Percentiles rank a stretch among this genome's conserved stretches.
Evolutionary conservation across 1,140 invertebrate species (phyloP).

Genomic region (Sesamia nonagrioides): DNA sequence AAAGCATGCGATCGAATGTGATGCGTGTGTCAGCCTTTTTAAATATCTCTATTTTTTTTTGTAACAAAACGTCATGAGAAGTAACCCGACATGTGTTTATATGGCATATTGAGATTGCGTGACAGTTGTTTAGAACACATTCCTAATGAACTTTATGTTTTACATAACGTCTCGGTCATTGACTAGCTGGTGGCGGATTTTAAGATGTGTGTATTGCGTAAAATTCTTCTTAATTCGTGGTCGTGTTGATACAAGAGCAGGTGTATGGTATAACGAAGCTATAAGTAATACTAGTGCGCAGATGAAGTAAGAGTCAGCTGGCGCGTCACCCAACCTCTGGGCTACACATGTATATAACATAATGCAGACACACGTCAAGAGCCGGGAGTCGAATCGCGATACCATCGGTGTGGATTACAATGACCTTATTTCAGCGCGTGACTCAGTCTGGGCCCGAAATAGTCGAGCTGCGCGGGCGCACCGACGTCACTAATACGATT

Average conservation of each 20-base stretch:
- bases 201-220: not conserved
- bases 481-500: conserved; percentile 34
- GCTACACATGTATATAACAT: not conserved
- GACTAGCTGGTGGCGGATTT: too few species aligned
- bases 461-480: conserved; percentile 51
- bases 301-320: too few species aligned
- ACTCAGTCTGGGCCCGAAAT: conserved; percentile 55
- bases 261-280: too few species aligned
- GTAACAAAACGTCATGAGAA: not conserved
- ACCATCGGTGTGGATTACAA: conserved; percentile 64
- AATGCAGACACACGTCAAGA: not conserved
- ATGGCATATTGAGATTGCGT: not conserved
- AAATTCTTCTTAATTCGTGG: not conserved
- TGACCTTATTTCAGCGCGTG: conserved; percentile 61
- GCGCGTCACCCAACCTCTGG: not conserved
- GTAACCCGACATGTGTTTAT: not conserved
- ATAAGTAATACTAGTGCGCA: too few species aligned
- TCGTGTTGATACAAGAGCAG: too few species aligned
- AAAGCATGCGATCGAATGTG: too few species aligned
- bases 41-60: not conserved
- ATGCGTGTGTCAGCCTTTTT: too few species aligned
- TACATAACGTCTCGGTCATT: not conserved
- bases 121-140: not conserved
- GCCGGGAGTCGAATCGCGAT: conserved; percentile 48
- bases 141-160: conserved; percentile 1